Conservation (phyloP, 2,888 invertebrate genomes). For the Dasysyrphus albostriatus region DNA sequence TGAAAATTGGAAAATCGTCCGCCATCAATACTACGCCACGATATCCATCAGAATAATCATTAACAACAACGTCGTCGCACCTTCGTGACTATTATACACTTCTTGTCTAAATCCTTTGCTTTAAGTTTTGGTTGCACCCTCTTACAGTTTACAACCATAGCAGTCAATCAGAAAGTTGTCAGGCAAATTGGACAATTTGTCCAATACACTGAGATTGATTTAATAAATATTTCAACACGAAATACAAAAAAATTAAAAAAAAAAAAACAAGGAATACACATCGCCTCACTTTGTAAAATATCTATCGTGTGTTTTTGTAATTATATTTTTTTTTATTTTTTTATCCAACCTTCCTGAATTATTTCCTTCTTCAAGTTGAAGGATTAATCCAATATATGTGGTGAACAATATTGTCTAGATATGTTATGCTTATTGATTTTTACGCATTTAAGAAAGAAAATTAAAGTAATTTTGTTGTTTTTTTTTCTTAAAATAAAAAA, state of each 20-base stretch:
- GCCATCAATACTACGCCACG: background rate
- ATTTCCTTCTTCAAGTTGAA: background rate
- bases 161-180: slow-evolving; percentile 72
- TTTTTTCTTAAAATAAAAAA: background rate
- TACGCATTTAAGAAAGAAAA: slow-evolving; percentile 36
- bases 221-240: slow-evolving; percentile 67
- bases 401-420: slow-evolving; percentile 16
- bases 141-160: background rate
- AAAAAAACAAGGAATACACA: slow-evolving; percentile 22
- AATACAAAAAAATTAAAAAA: slow-evolving; percentile 6
- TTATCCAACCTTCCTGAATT: slow-evolving; percentile 12
- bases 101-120: slow-evolving; percentile 48
- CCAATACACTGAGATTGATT: slow-evolving; percentile 67
- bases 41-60: background rate
- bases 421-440: slow-evolving; percentile 45
- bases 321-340: slow-evolving; percentile 27
- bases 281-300: slow-evolving; percentile 12
- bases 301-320: slow-evolving; percentile 63
- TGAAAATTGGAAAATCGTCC: slow-evolving; percentile 53
- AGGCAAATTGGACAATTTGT: slow-evolving; percentile 76
- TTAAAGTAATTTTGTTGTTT: background rate
- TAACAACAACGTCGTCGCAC: slow-evolving; percentile 46
- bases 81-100: slow-evolving; percentile 57
- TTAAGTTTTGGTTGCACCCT: slow-evolving; percentile 12
- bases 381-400: slow-evolving; percentile 28